Base-by-base conservation (phyloP, 2,888 invertebrate genomes). In the Frankliniella fusca region DNA sequence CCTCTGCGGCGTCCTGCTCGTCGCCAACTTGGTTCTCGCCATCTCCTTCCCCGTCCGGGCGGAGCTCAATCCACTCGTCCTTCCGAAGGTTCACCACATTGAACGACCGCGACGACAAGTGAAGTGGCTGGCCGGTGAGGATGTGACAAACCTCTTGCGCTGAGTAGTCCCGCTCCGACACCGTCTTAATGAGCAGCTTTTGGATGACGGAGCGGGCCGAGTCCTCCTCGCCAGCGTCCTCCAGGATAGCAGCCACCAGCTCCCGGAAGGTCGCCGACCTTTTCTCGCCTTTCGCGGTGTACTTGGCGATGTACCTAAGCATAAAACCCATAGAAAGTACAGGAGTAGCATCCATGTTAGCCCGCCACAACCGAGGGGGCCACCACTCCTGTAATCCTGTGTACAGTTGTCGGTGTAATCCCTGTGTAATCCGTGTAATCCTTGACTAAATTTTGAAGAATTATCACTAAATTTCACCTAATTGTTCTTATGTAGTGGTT, bases 141-240 rank as follows among this genome's bases (percentile, higher is more conserved):
- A 84, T n/a, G 49, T 83, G 82, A 48, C 70, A 76, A 8, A 79
- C 80, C 65, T 84, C 84, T 76, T 84, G 84, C 3, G 84, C 83
- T 3, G 84, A 84, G 23, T 80, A 83, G 80, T 84, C 84, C 15
- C 84, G 12, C 61, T 84, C 84, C 12, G 79, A n/a, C 18, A 84
- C 61, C 15, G 84, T 80, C 27, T 79, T 65, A n/a, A 84, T 81
- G 27, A 84, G 38, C 2, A 84, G 27, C 80, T 82, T 84, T 49
- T 80, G 83, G 18, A 84, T 81, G 20, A 80, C 81, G 11, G 80
- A 79, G 48, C 28, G 81, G 7, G 81, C 83, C 1, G n/a, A 23
- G 79, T 81, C 80, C 15, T 81, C 27, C 23, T 65, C 27, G 20
- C 49, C 9, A 7, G 9, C n/a, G 65, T 65, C n/a, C n/a, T 18